phyloP scores from a whole-genome alignment of 2,113 vertebrate genomes.

The Upupa epops region DNA sequence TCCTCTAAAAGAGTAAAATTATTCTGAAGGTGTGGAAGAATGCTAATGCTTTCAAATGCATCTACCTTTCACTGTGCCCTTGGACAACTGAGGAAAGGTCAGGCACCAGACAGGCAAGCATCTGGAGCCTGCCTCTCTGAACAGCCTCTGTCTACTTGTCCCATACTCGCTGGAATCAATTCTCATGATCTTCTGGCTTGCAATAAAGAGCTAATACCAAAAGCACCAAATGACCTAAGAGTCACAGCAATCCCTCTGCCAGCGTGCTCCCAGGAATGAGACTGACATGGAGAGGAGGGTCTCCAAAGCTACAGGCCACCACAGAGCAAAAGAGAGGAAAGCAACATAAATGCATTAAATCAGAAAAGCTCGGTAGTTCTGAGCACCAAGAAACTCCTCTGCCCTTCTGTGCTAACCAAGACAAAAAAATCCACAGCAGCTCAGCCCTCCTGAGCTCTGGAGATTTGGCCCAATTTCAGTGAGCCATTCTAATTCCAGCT shows the following conservation, averaged over 20 bases:
- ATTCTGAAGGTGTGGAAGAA: constrained; percentile 34
- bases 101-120: constrained; percentile 31
- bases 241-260: not conserved
- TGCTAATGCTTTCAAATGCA: constrained; percentile 10
- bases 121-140: not conserved
- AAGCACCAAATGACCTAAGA: not conserved
- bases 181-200: not conserved
- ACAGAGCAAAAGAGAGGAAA: not conserved
- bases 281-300: not conserved
- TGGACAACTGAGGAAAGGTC: constrained; percentile 20
- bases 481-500: not conserved
- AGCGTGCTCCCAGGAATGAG: not conserved
- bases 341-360: not conserved
- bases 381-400: not conserved
- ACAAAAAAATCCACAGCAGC: not conserved
- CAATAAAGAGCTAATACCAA: not conserved
- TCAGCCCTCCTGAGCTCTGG: not conserved
- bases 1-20: constrained; percentile 18
- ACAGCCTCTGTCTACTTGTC: not conserved
- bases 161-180: not conserved
- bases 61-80: not conserved
- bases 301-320: not conserved
- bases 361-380: not conserved
- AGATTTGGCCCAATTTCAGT: not conserved
- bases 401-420: not conserved